Evolutionary conservation across 2,113 vertebrate genomes (phyloP), one percentile per base, ranked within the genome.

Genomic region (Argyrosomus japonicus): DNA sequence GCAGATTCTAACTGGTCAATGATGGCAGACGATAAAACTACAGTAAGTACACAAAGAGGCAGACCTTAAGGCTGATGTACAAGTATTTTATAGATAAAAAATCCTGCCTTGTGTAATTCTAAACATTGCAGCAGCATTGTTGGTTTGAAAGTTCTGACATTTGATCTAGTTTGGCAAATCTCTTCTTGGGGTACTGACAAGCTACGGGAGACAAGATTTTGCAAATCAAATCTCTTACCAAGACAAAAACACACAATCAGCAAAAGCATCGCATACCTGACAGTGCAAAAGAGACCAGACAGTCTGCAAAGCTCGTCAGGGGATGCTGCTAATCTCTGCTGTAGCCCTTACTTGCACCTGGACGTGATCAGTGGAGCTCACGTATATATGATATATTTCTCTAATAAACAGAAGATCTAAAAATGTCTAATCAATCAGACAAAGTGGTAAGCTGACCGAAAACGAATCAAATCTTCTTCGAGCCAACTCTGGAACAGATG

Each of bases 241-340:
- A 6, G 74, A 77, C 54, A 77, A 76, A 84, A 82, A 80, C 36
- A 83, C 58, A 70, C 78, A 76, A 74, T 90, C 81, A 89, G 70
- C 75, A 87, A 76, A 77, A 91, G 25, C 56, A 54, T 67, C 54
- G 56, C 68, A 76, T 71, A 81, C 40, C 80, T 86, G 72, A 77
- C 62, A 21, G 71, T 69, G 71, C 51, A 58, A 75, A 65, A 70
- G 10, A 72, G 40, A 84, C 14, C 36, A 65, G 68, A 69, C 19
- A 62, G 61, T 25, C 50, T 75, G 73, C 62, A 80, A 61, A 73
- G 68, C 15, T 4, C 51, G 48, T 73, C 60, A 65, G 79, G 3
- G 47, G 7, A 74, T 19, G 29, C 13, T 36, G 36, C 27, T 48
- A 29, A 65, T 79, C 65, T 62, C 10, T 63, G 23, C 43, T 81